These are phyloP conservation scores for Drosophila rufa DNA, from an alignment of 1,140 invertebrate species.

Conservation along the genomic window DNA sequence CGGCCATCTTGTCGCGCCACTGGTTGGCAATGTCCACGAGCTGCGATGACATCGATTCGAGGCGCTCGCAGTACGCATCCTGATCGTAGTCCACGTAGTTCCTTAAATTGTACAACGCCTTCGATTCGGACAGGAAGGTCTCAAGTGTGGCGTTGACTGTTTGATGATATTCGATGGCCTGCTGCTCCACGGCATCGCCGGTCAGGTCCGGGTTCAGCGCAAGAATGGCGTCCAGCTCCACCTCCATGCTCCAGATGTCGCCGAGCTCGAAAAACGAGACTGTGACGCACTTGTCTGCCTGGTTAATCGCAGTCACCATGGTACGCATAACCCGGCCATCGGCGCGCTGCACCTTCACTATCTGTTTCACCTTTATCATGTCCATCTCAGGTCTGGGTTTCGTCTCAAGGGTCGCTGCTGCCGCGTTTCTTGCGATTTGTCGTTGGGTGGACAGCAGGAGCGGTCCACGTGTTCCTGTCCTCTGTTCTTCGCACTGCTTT, in stretches of 20 bases:
- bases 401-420: neutral
- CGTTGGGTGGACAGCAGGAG: neutral
- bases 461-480: neutral
- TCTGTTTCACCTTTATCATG: slow-evolving; percentile 89
- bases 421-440: neutral
- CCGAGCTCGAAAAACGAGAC: slow-evolving; percentile 99
- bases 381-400: slow-evolving; percentile 59
- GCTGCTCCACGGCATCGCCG: slow-evolving; percentile 54
- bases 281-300: slow-evolving; percentile 94
- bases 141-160: no score
- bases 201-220: slow-evolving; percentile 92
- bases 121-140: no score
- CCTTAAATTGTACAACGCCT: no score
- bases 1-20: no score
- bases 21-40: no score
- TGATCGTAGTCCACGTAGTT: no score
- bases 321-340: slow-evolving; percentile 96
- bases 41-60: no score
- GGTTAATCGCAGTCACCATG: slow-evolving; percentile 96
- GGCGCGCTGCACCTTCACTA: slow-evolving; percentile 97
- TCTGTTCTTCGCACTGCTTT: slow-evolving; percentile 4
- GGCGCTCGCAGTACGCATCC: no score
- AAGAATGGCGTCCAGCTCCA: slow-evolving; percentile 95
- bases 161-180: slow-evolving; percentile 13
- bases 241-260: slow-evolving; percentile 99